phyloP scores from a whole-genome alignment of 2,113 vertebrate genomes.

The Carlito syrichta region DNA sequence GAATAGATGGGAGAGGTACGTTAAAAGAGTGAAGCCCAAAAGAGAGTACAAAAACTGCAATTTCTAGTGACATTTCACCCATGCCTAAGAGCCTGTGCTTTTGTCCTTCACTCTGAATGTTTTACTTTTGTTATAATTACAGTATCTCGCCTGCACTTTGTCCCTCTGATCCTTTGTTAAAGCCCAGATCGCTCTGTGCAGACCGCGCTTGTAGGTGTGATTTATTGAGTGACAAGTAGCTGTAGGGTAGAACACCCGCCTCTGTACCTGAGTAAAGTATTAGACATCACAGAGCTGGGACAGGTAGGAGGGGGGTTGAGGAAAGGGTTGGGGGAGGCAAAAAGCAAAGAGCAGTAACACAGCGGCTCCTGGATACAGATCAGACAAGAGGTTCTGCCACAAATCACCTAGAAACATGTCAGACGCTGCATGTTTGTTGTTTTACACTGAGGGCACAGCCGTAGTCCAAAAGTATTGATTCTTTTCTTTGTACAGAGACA shows the following conservation, averaged over 20 bases:
- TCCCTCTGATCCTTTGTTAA: slow-evolving; percentile 88
- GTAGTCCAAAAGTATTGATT: slow-evolving; percentile 99
- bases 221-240: slow-evolving; percentile 91
- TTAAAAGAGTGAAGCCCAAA: slow-evolving; percentile 54
- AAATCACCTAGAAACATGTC: slow-evolving; percentile 93
- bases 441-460: slow-evolving; percentile 97
- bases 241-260: slow-evolving; percentile 85
- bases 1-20: neutral
- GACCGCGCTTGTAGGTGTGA: slow-evolving; percentile 85
- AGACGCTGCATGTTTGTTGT: slow-evolving; percentile 96
- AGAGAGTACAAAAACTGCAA: slow-evolving; percentile 52
- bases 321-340: slow-evolving; percentile 64
- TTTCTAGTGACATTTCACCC: slow-evolving; percentile 76
- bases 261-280: slow-evolving; percentile 88
- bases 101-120: slow-evolving; percentile 75
- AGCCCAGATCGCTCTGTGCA: slow-evolving; percentile 84
- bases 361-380: slow-evolving; percentile 89
- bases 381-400: slow-evolving; percentile 91
- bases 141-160: slow-evolving; percentile 84
- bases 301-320: slow-evolving; percentile 74
- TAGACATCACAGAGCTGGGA: slow-evolving; percentile 86
- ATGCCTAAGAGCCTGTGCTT: slow-evolving; percentile 69
- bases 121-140: slow-evolving; percentile 88
- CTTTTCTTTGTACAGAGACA: slow-evolving; percentile 96
- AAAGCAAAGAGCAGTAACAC: slow-evolving; percentile 84